Base-by-base conservation (phyloP, 2,113 vertebrate species). In the Alligator sinensis region DNA sequence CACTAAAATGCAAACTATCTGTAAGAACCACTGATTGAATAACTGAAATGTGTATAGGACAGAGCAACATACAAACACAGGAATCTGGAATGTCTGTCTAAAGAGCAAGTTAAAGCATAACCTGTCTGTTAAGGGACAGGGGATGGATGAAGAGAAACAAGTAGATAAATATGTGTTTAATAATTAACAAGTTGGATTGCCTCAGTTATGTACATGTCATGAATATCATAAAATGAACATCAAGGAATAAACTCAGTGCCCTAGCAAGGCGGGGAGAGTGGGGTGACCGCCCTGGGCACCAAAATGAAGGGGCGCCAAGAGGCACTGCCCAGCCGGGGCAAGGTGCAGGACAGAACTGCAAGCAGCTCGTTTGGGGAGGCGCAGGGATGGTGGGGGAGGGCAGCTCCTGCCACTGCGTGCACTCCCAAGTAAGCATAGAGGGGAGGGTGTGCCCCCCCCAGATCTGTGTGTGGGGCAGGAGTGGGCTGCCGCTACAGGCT, bases 121-220 rank as follows among this genome's bases (percentile, higher is more conserved):
- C 24, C 0, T 30, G 6, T 28, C 60, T 66, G 47, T 47, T 47
- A 47, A 55, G 62, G 3, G 17, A 47, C 34, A 60, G 77, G 70
- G 70, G 72, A 60, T 1, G 76, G 27, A 91, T 68, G 30, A 84
- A 92, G 86, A 84, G 6, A 59, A 22, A 30, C n/a, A 2, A 25
- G 85, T 83, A 90, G 68, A 72, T 58, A 91, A 78, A 82, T 57
- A 16, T 19, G 27, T 77, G 55, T 82, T 84, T 95, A 94, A 96
- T 95, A 84, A 94, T 94, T 96, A 96, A 94, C 94, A 68, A 68
- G 76, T 13, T 58, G 77, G 86, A 88, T 18, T 70, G 38, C 60
- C 84, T 62, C 11, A 28, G 88, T 61, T 59, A 2, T 22, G 11
- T 60, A 17, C 82, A 63, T 75, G 34, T 24, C 70, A 27, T 58